phyloP scores from a whole-genome alignment of 2,797 vertebrate species.

The Rhinichthys osculus region DNA sequence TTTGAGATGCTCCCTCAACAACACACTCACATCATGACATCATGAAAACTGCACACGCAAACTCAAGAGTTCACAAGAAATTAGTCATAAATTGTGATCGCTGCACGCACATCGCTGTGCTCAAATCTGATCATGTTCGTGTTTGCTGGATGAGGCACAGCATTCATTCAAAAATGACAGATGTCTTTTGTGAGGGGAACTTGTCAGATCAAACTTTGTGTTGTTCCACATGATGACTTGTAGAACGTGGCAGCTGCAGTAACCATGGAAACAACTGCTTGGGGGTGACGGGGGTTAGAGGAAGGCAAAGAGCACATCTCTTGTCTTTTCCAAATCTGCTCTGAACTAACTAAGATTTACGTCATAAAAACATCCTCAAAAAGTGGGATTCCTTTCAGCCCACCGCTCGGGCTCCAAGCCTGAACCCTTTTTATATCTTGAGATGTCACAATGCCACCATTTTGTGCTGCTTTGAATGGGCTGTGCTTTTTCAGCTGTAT shows the following conservation, averaged over 20 bases:
- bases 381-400: background rate
- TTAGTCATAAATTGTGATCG: background rate
- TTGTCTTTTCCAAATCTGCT: constrained; percentile 22
- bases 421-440: background rate
- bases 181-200: constrained; percentile 31
- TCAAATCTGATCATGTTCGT: constrained; percentile 10
- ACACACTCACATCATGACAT: background rate
- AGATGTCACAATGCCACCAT: background rate
- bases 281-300: constrained; percentile 38
- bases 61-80: background rate
- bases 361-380: constrained; percentile 28
- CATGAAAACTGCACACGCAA: background rate
- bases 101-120: background rate
- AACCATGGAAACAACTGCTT: constrained; percentile 53
- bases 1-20: constrained; percentile 1
- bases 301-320: constrained; percentile 5
- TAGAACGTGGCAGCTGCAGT: constrained; percentile 20
- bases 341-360: constrained; percentile 4
- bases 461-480: background rate
- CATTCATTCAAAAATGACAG: background rate
- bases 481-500: background rate
- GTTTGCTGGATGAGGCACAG: background rate
- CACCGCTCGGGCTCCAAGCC: background rate
- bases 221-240: constrained; percentile 8
- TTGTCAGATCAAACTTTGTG: constrained; percentile 33